Evolutionary conservation across 2,888 invertebrate genomes (phyloP).

Genomic region (Perizoma affinitatum): DNA sequence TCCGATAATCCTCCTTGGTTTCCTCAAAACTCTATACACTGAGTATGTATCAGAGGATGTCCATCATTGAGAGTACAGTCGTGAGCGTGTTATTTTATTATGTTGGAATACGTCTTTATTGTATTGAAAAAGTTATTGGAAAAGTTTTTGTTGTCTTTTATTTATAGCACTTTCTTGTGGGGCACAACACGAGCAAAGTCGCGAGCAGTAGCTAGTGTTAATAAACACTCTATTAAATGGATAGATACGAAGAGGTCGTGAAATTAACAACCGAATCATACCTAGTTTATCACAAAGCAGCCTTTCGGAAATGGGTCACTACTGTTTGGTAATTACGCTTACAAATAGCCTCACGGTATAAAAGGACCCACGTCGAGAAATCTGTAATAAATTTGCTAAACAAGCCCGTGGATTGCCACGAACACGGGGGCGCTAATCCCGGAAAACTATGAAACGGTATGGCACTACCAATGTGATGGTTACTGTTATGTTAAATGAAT

Average conservation of each 20-base stretch:
- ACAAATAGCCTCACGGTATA: constrained; percentile 13
- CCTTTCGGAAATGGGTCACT: constrained; percentile 12
- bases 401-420: constrained; percentile 11
- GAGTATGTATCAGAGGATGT: no score
- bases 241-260: no score
- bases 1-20: no score
- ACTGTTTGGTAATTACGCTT: constrained; percentile 14
- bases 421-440: constrained; percentile 1
- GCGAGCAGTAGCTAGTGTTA: background rate
- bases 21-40: no score
- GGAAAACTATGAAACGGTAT: constrained; percentile 7
- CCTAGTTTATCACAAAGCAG: constrained; percentile 6
- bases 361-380: constrained; percentile 12
- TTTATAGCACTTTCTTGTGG: no score
- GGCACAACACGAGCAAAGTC: no score
- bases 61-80: no score
- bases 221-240: background rate
- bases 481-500: no score
- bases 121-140: no score
- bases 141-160: no score
- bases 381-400: constrained; percentile 24
- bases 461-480: background rate
- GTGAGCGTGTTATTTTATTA: no score
- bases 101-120: no score
- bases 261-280: constrained; percentile 1